These are phyloP conservation scores for Stegastes partitus DNA, from an alignment of 2,113 vertebrate genomes.

Conservation along the genomic window DNA sequence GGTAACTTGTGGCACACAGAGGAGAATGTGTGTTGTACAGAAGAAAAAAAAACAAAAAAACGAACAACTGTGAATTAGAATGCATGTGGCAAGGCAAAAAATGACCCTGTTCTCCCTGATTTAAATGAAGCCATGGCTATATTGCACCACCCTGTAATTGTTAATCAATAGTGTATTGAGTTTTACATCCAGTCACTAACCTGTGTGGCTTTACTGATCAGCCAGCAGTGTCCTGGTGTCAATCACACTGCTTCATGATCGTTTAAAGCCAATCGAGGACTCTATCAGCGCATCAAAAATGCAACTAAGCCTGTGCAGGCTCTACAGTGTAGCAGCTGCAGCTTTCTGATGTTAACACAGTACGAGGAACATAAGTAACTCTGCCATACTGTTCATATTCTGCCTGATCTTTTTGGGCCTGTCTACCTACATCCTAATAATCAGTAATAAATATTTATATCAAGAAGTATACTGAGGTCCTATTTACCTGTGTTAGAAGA, in stretches of 20 bases:
- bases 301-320: background rate
- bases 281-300: slow-evolving; percentile 18
- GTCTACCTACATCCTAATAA: too few relatives aligned
- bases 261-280: slow-evolving; percentile 25
- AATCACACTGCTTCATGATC: slow-evolving; percentile 15
- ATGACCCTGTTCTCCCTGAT: slow-evolving; percentile 7
- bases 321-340: background rate
- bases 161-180: slow-evolving; percentile 69
- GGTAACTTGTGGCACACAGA: background rate
- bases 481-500: too few relatives aligned
- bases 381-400: too few relatives aligned
- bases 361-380: too few relatives aligned
- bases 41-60: slow-evolving; percentile 33
- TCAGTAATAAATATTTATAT: too few relatives aligned
- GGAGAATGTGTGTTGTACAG: background rate
- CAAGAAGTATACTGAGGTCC: too few relatives aligned
- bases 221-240: slow-evolving; percentile 31
- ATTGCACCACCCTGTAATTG: slow-evolving; percentile 55
- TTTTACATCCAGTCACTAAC: slow-evolving; percentile 66
- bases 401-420: too few relatives aligned
- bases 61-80: slow-evolving; percentile 36
- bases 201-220: slow-evolving; percentile 60
- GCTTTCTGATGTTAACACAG: too few relatives aligned
- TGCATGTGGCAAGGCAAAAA: background rate
- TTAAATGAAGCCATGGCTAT: slow-evolving; percentile 53